Conservation (phyloP, 53 echinoderm and acorn worm genomes). For the Arbacia lixula region DNA sequence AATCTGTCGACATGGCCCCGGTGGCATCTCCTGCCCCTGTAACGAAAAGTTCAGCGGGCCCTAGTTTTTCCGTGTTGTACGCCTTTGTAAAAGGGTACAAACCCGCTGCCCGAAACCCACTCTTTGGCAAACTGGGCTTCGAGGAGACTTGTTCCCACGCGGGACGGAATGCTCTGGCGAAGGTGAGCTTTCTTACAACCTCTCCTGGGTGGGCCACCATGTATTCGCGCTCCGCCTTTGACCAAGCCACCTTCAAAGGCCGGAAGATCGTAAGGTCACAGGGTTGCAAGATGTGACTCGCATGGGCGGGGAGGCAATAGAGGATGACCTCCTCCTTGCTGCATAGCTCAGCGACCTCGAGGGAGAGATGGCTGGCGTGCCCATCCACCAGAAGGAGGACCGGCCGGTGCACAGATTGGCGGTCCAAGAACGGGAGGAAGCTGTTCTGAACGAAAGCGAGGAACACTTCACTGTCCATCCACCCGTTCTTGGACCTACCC, state of each 20-base stretch:
- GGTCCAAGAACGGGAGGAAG: constrained; percentile 32
- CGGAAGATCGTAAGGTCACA: background rate
- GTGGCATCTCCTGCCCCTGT: too few relatives aligned
- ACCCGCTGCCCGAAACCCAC: background rate
- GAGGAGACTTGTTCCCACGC: background rate
- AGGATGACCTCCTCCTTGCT: background rate
- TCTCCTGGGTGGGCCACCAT: background rate
- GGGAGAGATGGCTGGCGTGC: constrained; percentile 33
- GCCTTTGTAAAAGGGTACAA: background rate
- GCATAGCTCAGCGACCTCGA: constrained; percentile 10
- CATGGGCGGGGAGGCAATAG: background rate
- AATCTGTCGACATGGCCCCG: too few relatives aligned
- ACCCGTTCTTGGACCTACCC: background rate
- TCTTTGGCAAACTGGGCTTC: background rate
- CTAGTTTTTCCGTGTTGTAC: background rate
- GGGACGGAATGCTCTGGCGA: background rate
- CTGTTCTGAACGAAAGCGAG: constrained; percentile 1
- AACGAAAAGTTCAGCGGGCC: too few relatives aligned
- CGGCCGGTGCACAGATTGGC: background rate
- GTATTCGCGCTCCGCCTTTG: background rate
- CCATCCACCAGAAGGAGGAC: constrained; percentile 55
- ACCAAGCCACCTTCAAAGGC: background rate
- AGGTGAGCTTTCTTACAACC: background rate
- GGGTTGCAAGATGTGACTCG: background rate
- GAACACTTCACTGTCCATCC: constrained; percentile 49